phyloP scores from a whole-genome alignment of 1,140 invertebrate species.

The Anoplophora glabripennis region DNA sequence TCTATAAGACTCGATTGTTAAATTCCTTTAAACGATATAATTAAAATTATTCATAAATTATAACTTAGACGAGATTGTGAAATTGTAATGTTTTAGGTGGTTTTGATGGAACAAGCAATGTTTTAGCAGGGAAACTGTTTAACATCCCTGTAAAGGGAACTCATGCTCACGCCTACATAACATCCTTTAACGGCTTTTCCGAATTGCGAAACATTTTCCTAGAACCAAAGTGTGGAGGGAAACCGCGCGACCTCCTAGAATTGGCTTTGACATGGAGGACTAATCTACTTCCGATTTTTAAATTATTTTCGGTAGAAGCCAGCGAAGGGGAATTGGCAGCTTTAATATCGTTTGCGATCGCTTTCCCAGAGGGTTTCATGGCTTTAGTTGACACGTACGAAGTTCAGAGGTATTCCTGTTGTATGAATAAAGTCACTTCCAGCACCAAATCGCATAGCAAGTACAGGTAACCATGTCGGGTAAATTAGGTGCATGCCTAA shows the following conservation, averaged over 20 bases:
- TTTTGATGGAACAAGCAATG: constrained; percentile 98
- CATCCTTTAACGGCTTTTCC: constrained; percentile 79
- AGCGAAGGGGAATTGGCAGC: constrained; percentile 90
- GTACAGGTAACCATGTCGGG: constrained; percentile 2
- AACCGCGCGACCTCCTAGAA: constrained; percentile 65
- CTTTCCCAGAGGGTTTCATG: constrained; percentile 92
- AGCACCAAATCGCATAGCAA: background rate
- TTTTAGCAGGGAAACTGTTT: constrained; percentile 96
- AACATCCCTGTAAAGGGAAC: constrained; percentile 97
- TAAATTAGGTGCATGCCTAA: background rate
- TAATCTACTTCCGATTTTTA: constrained; percentile 68
- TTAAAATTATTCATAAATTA: too few species aligned
- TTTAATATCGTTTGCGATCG: constrained; percentile 92
- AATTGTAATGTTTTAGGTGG: constrained; percentile 67
- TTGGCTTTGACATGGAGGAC: constrained; percentile 68
- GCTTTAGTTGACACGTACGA: constrained; percentile 98
- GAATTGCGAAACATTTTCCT: constrained; percentile 67
- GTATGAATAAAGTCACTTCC: constrained; percentile 1
- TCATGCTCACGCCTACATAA: constrained; percentile 97
- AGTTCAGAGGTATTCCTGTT: constrained; percentile 85
- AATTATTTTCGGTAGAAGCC: constrained; percentile 74
- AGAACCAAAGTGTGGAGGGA: constrained; percentile 63
- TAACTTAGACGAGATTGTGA: too few species aligned
- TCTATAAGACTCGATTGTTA: too few species aligned
- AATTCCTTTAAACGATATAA: too few species aligned